Base-by-base conservation (phyloP, 2,888 invertebrate genomes). In the Maniola hyperantus region DNA sequence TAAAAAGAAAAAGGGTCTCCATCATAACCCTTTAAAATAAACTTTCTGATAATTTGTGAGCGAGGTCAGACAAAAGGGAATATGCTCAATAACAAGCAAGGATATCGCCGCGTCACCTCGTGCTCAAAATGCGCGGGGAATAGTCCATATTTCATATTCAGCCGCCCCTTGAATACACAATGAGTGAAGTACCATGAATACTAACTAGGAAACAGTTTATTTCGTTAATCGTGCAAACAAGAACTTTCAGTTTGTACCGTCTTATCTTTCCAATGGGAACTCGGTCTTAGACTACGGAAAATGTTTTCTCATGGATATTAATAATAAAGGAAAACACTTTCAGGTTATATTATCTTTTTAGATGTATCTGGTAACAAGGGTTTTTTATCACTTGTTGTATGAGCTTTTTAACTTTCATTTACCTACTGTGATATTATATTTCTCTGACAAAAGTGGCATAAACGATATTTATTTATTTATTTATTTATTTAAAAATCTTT, bases 141-240 rank as follows among this genome's bases (percentile, higher is more conserved):
- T 84, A 85, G 83, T 87, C 89, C 91, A 91, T 91, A 91, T 91
- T 91, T 91, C 91, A 91, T 91, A 89, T 90, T 83, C 83, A 77
- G 80, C 76, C 88, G 85, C 83, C 75, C 74, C 79, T 80, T 78
- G 91, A 91, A 91, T 91, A 87, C 85, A 83, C 78, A 91, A 91
- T 89, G 89, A 91, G 87, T 76, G 73, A 74, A 81, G 78, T 77
- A 82, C 84, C 82, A 88, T 91, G 91, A 91, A 91, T 91, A 91
- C 89, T 87, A 91, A 91, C 79, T 81, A 90, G 89, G 80, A 77
- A 85, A 87, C 88, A 89, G 89, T 90, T 91, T 89, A 89, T 88
- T 88, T 87, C 85, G 89, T 87, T 91, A 91, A 91, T 91, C 88
- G 91, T 79, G 83, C 84, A 89, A 91, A 91, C 88, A 89, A 85